Evolutionary conservation across 2,888 invertebrate genomes (phyloP).

Genomic region (Heliconius hortense): DNA sequence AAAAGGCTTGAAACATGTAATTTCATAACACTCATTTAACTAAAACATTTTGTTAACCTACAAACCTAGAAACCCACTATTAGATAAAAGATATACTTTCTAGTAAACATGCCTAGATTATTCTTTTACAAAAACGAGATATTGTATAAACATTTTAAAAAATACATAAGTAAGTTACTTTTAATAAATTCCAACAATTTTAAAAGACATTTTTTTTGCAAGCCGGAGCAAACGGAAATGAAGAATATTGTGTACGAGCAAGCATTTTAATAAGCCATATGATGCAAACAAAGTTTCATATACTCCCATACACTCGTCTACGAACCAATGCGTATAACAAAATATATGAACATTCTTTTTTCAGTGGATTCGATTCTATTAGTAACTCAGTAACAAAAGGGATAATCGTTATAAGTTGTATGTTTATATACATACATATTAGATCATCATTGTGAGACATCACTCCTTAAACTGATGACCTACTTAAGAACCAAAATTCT

Average conservation of each 20-base stretch:
- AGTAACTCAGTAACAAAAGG: too few species aligned
- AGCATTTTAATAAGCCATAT: background rate
- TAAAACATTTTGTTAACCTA: conserved; percentile 9
- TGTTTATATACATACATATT: too few species aligned
- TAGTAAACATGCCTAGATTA: background rate
- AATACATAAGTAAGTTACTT: rapidly evolving
- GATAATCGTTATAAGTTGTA: too few species aligned
- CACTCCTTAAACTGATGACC: too few species aligned
- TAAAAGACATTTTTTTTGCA: background rate
- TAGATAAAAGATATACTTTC: background rate
- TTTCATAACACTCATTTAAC: background rate
- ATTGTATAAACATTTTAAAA: background rate
- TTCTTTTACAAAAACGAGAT: background rate
- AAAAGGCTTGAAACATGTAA: conserved; percentile 1
- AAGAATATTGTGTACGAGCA: background rate
- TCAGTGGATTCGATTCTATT: too few species aligned
- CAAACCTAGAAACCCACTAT: conserved; percentile 7
- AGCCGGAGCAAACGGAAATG: background rate
- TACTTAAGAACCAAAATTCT: too few species aligned
- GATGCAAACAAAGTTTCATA: background rate
- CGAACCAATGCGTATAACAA: too few species aligned
- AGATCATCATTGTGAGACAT: too few species aligned
- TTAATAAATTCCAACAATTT: background rate
- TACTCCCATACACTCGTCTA: too few species aligned
- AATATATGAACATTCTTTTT: too few species aligned